Evolutionary conservation across 2,888 invertebrate genomes (phyloP).

Genomic region (Hypena proboscidalis): DNA sequence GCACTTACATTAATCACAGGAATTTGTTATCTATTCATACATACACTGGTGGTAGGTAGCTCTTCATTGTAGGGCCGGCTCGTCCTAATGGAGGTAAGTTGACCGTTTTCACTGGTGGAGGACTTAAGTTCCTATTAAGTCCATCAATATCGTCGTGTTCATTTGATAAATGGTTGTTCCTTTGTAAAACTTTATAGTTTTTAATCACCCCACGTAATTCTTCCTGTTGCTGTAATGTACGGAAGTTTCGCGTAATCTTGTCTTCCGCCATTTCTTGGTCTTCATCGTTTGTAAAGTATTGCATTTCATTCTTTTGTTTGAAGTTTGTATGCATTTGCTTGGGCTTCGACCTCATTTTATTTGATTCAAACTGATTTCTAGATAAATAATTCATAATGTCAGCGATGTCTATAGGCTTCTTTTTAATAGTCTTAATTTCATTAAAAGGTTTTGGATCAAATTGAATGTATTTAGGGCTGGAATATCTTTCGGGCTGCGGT

Average conservation of each 20-base stretch:
- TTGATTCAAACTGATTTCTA: conserved; percentile 74
- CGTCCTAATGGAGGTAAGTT: conserved; percentile 74
- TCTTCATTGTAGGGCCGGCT: conserved; percentile 76
- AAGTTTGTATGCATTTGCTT: conserved; percentile 46
- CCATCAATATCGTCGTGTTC: conserved; percentile 51
- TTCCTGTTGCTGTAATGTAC: conserved; percentile 57
- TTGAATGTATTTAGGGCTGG: conserved; percentile 58
- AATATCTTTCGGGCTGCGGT: conserved; percentile 54
- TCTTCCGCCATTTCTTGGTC: conserved; percentile 35
- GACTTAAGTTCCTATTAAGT: conserved; percentile 55
- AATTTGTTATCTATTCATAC: conserved; percentile 52
- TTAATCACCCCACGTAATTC: conserved; percentile 72
- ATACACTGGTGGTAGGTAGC: conserved; percentile 73
- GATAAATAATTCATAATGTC: conserved; percentile 71
- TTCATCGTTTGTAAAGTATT: conserved; percentile 48
- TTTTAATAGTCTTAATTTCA: conserved; percentile 55
- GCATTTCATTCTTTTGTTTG: conserved; percentile 53
- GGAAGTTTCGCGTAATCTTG: conserved; percentile 46
- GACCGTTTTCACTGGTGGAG: conserved; percentile 59
- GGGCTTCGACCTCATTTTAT: conserved; percentile 62
- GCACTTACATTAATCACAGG: conserved; percentile 61
- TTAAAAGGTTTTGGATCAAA: conserved; percentile 56
- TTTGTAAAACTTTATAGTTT: conserved; percentile 77
- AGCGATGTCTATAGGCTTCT: conserved; percentile 63
- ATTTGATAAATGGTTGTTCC: conserved; percentile 60